phyloP scores from a whole-genome alignment of 2,113 vertebrate genomes.

The Proteles cristata region DNA sequence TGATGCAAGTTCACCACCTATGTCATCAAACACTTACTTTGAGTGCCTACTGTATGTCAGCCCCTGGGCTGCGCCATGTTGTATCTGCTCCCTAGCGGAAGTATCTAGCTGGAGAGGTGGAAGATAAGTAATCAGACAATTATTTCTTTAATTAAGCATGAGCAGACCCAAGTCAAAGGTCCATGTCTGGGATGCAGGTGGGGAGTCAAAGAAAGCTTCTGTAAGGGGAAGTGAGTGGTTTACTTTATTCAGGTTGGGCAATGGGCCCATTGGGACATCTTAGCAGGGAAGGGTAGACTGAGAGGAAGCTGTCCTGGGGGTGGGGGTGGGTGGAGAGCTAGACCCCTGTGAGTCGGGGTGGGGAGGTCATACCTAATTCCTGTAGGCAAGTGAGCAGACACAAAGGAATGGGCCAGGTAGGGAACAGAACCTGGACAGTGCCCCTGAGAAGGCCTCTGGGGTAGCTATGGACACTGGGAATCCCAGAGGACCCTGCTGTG shows the following conservation, averaged over 20 bases:
- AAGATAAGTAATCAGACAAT: background rate
- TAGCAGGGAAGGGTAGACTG: no score
- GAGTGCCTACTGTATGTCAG: background rate
- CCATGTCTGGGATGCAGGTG: background rate
- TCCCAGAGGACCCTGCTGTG: background rate
- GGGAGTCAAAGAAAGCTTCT: background rate
- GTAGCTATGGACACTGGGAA: background rate
- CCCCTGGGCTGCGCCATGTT: background rate
- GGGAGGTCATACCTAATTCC: background rate
- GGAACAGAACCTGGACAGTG: rapidly evolving
- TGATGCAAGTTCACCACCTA: background rate
- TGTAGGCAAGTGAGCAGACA: background rate
- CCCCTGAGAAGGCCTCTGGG: background rate
- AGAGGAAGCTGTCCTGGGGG: background rate
- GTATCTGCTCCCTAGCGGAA: background rate
- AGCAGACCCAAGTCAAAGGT: background rate
- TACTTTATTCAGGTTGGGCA: background rate
- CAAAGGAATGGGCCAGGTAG: background rate
- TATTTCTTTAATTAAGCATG: background rate
- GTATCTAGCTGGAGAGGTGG: background rate
- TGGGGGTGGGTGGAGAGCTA: no score
- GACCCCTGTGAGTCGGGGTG: background rate
- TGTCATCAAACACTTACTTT: background rate
- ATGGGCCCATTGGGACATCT: background rate
- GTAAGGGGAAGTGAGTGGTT: background rate